Evolutionary conservation across 2,888 invertebrate genomes (phyloP).

Genomic region (Ormyrus pomaceus): DNA sequence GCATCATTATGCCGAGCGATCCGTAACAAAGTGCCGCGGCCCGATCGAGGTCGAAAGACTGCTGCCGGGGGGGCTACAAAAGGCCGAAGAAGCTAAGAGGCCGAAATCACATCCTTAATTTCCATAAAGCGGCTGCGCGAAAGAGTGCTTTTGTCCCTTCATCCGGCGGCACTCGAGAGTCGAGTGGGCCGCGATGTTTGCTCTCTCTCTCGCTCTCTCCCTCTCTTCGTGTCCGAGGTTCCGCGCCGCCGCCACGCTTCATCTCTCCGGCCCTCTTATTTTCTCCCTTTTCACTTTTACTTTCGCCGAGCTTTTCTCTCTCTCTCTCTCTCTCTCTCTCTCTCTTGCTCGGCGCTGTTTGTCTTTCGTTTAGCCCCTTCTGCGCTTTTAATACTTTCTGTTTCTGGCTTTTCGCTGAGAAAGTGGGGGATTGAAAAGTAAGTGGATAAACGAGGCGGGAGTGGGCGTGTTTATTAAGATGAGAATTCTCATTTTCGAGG

Average conservation of each 20-base stretch:
- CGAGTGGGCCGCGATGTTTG: conserved; percentile 56
- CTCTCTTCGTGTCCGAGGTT: conserved; percentile 1
- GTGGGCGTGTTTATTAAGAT: not conserved
- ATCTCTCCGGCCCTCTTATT: conserved; percentile 47
- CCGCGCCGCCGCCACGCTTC: conserved; percentile 47
- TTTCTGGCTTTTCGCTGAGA: conserved; percentile 7
- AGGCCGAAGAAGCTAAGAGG: conserved; percentile 61
- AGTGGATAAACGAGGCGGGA: not conserved
- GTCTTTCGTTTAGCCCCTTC: not conserved
- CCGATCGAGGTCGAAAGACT: conserved; percentile 12
- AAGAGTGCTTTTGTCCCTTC: conserved; percentile 45
- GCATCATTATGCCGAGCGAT: conserved; percentile 38
- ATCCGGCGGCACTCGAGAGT: conserved; percentile 50
- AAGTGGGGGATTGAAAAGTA: not conserved
- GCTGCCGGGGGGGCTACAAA: not conserved
- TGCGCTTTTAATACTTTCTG: conserved; percentile 6
- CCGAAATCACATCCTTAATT: conserved; percentile 68
- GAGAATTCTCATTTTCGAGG: too few species aligned
- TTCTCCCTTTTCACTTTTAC: conserved; percentile 38
- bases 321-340: not conserved
- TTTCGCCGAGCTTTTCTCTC: conserved; percentile 1
- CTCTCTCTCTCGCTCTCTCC: conserved; percentile 27
- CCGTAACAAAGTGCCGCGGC: conserved; percentile 11
- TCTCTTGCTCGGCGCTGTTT: conserved; percentile 13
- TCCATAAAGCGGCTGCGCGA: conserved; percentile 63